Evolutionary conservation across 2,888 invertebrate genomes (phyloP).

Genomic region (Lasius platythorax): DNA sequence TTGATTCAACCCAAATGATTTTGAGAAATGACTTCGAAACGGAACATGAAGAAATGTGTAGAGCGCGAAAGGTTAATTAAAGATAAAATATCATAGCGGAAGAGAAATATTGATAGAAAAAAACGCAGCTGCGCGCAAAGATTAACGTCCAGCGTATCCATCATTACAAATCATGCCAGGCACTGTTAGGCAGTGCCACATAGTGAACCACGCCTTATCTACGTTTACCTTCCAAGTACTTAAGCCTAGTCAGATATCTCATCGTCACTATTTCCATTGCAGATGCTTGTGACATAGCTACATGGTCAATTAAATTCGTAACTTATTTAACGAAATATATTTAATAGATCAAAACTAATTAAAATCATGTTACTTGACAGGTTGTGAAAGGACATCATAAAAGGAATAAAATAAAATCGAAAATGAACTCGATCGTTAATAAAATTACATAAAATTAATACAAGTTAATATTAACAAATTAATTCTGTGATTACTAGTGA

Average conservation of each 20-base stretch:
- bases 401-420: neutral
- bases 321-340: neutral
- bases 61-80: neutral
- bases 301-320: constrained; percentile 56
- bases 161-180: constrained; percentile 61
- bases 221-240: constrained; percentile 60
- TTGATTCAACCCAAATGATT: neutral
- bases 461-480: too few relatives aligned
- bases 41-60: neutral
- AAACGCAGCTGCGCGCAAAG: neutral
- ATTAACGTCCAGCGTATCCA: constrained; percentile 41
- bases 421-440: neutral
- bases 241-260: constrained; percentile 46
- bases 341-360: neutral
- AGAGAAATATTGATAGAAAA: neutral
- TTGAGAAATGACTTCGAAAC: neutral
- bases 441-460: too few relatives aligned
- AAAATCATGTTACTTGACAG: neutral
- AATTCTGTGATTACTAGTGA: too few relatives aligned
- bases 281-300: constrained; percentile 18
- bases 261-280: constrained; percentile 65
- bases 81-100: neutral
- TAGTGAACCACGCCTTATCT: constrained; percentile 69
- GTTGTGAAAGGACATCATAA: neutral
- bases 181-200: constrained; percentile 52